Evolutionary conservation across 2,888 invertebrate genomes (phyloP).

Genomic region (Ceriagrion tenellum): DNA sequence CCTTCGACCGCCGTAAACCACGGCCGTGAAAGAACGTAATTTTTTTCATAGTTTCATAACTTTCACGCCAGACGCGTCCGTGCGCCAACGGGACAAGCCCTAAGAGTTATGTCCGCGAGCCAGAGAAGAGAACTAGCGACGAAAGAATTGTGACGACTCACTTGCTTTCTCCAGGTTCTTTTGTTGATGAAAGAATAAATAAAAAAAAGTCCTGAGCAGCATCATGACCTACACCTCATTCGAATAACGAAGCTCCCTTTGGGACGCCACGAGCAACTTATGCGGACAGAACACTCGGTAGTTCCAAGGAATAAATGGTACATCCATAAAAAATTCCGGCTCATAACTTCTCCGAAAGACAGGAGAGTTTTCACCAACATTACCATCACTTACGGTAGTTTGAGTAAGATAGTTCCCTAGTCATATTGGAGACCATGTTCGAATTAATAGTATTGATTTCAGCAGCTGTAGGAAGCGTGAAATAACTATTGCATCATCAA

Average conservation of each 20-base stretch:
- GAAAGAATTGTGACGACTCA: not conserved
- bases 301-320: no score
- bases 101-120: not conserved
- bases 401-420: no score
- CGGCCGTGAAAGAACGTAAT: not conserved
- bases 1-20: not conserved
- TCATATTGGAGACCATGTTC: no score
- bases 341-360: no score
- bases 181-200: not conserved
- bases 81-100: not conserved
- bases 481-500: no score
- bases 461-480: no score
- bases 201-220: not conserved
- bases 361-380: no score
- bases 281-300: no score
- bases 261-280: no score
- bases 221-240: conserved; percentile 9
- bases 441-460: no score
- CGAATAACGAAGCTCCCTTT: not conserved
- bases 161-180: not conserved
- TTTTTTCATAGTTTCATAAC: conserved; percentile 4
- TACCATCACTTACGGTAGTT: no score
- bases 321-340: no score
- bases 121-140: not conserved
- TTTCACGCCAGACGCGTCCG: not conserved